Conservation (phyloP, 2,888 invertebrate species). For the Apoderus coryli region DNA sequence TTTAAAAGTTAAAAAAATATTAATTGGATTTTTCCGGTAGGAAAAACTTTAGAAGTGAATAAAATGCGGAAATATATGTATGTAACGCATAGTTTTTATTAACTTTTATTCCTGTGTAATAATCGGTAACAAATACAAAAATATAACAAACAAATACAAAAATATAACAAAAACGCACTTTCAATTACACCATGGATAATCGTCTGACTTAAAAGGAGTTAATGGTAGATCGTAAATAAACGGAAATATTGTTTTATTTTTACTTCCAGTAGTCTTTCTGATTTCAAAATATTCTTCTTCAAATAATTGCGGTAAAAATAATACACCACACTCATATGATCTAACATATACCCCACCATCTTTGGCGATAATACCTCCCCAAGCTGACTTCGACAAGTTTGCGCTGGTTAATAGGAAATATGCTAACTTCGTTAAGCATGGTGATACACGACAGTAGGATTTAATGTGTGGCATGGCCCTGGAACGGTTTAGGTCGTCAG, state of each 20-base stretch:
- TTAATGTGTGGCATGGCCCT: conserved; percentile 93
- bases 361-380: conserved; percentile 60
- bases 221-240: conserved; percentile 76
- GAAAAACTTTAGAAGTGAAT: too few relatives aligned
- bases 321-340: conserved; percentile 84
- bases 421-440: conserved; percentile 48
- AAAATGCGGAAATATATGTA: too few relatives aligned
- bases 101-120: too few relatives aligned
- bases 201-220: conserved; percentile 49
- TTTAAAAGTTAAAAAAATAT: too few relatives aligned
- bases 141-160: too few relatives aligned
- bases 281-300: conserved; percentile 42
- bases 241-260: conserved; percentile 36
- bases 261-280: conserved; percentile 19
- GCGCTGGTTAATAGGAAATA: conserved; percentile 87
- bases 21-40: too few relatives aligned
- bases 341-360: conserved; percentile 41
- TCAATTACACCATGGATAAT: conserved; percentile 45
- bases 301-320: conserved; percentile 72
- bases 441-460: conserved; percentile 65
- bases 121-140: too few relatives aligned
- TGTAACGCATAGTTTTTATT: too few relatives aligned
- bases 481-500: conserved; percentile 50
- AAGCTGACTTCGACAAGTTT: conserved; percentile 94
- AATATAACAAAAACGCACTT: too few relatives aligned